A percentile compares a stretch with the other conserved stretches of the same genome.
These are phyloP conservation scores for Calycopis cecrops DNA, from an alignment of 1,140 invertebrate species.

Conservation along the genomic window DNA sequence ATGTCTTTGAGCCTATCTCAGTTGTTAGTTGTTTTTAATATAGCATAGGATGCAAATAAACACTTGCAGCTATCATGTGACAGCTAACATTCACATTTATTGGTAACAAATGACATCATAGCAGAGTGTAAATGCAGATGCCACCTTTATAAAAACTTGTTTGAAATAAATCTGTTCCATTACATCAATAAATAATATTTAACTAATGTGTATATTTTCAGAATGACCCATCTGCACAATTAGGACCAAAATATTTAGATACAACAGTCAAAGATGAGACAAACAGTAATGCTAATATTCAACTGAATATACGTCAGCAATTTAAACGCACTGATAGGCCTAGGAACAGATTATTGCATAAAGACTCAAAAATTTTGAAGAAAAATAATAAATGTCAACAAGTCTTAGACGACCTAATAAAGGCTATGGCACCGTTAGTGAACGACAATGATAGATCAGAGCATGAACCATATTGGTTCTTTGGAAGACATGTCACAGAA, in stretches of 20 bases:
- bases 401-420: constrained; percentile 48
- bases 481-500: constrained; percentile 52
- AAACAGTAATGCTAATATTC: background rate
- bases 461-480: constrained; percentile 49
- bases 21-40: too few species aligned
- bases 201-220: background rate
- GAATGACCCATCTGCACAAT: background rate
- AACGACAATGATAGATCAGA: constrained; percentile 13
- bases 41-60: too few species aligned
- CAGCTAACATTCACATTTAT: too few species aligned
- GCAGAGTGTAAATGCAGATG: too few species aligned
- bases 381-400: constrained; percentile 38
- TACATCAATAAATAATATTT: too few species aligned
- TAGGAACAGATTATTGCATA: constrained; percentile 25
- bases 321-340: constrained; percentile 41
- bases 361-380: constrained; percentile 17
- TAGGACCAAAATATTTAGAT: background rate
- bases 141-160: too few species aligned
- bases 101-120: too few species aligned
- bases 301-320: constrained; percentile 23
- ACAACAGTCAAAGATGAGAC: background rate
- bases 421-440: constrained; percentile 43
- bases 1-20: too few species aligned
- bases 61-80: too few species aligned
- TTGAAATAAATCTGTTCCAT: too few species aligned